A percentile compares a stretch with the other conserved stretches of the same genome.
These are phyloP conservation scores for Myanophis thanlyinensis DNA, from an alignment of 2,113 vertebrate genomes.

Conservation along the genomic window DNA sequence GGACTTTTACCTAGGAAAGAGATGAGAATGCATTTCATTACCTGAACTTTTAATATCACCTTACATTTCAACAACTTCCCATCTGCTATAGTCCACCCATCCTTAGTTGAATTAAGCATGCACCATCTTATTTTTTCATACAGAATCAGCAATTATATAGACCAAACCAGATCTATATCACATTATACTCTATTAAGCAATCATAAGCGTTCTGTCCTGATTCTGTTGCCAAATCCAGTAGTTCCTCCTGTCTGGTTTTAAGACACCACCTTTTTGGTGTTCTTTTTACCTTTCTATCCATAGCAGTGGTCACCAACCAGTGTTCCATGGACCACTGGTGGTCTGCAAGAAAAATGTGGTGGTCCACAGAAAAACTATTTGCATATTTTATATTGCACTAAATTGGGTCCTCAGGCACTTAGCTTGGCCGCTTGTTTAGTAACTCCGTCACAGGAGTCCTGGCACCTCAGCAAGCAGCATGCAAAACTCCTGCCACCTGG, in stretches of 20 bases:
- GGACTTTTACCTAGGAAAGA: background rate
- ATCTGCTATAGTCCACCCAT: background rate
- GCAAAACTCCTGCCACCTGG: too few relatives aligned
- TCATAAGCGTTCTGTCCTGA: background rate
- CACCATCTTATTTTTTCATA: background rate
- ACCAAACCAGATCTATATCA: background rate
- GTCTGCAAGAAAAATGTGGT: too few relatives aligned
- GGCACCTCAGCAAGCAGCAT: too few relatives aligned
- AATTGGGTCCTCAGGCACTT: too few relatives aligned
- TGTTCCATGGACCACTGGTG: too few relatives aligned
- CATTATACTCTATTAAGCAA: background rate
- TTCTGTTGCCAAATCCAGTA: background rate
- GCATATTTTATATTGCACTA: too few relatives aligned
- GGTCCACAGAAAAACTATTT: too few relatives aligned
- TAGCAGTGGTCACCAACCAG: too few relatives aligned
- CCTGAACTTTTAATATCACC: background rate
- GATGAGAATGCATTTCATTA: background rate
- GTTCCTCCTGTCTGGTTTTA: background rate
- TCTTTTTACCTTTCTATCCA: background rate
- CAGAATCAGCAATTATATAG: background rate
- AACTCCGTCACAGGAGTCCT: too few relatives aligned
- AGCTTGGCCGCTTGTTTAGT: too few relatives aligned
- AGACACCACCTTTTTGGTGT: background rate
- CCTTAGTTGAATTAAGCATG: background rate
- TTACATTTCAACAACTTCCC: background rate